Percentiles rank a stretch among this genome's conserved stretches.
phyloP scores from a whole-genome alignment of 2,113 vertebrate species.

The Nerophis lumbriciformis region DNA sequence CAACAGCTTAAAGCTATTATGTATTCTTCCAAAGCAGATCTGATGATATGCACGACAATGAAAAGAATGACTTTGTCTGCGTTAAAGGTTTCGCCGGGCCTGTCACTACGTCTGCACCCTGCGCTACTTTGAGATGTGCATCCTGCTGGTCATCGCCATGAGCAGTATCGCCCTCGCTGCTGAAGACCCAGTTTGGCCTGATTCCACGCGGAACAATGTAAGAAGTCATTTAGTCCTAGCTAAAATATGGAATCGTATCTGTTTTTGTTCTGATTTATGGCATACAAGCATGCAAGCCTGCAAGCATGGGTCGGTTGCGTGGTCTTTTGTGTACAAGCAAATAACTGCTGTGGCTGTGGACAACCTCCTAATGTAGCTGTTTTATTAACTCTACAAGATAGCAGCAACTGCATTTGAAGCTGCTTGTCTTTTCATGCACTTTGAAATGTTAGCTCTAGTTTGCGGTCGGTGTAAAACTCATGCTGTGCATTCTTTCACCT shows the following conservation, averaged over 20 bases:
- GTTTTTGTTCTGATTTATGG: no score
- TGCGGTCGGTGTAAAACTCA: no score
- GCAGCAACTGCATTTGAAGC: no score
- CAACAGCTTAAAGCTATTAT: neutral
- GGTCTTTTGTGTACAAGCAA: no score
- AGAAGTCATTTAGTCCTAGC: conserved; percentile 40
- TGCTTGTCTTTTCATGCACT: no score
- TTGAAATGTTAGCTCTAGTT: no score
- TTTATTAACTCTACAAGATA: no score
- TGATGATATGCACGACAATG: neutral
- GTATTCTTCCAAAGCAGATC: neutral
- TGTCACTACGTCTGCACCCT: conserved; percentile 89
- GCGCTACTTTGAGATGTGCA: conserved; percentile 89
- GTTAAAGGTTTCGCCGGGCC: conserved; percentile 78
- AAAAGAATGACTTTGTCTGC: conserved; percentile 11
- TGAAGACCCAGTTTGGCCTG: conserved; percentile 88
- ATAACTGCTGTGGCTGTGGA: no score
- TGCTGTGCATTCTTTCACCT: no score
- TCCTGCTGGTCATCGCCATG: conserved; percentile 90
- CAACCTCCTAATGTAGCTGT: no score
- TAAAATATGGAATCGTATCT: neutral
- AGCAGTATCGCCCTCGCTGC: conserved; percentile 90
- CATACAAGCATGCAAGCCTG: no score
- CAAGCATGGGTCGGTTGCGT: no score
- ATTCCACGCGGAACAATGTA: conserved; percentile 86